Conservation (phyloP, 2,888 invertebrate species). For the Pyrocoelia pectoralis region DNA sequence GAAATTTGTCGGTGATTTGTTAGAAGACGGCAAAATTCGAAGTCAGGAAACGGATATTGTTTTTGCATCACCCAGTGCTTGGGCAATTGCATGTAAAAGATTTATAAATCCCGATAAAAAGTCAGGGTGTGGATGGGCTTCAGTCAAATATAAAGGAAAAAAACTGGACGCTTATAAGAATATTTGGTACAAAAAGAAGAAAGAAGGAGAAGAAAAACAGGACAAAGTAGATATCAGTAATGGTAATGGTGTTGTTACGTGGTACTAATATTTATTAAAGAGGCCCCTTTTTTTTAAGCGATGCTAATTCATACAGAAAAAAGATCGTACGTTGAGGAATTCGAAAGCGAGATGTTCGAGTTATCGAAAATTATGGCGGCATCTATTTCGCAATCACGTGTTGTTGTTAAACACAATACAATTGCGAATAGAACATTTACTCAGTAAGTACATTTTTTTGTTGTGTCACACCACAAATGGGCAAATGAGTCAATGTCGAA, state of each 20-base stretch:
- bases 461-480: too few relatives aligned
- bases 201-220: constrained; percentile 54
- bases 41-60: constrained; percentile 88
- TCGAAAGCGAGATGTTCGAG: constrained; percentile 28
- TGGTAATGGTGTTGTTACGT: constrained; percentile 21
- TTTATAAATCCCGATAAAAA: constrained; percentile 92
- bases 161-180: constrained; percentile 90
- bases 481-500: too few relatives aligned
- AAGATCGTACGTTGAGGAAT: constrained; percentile 23
- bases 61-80: constrained; percentile 89
- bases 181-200: constrained; percentile 77
- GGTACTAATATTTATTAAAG: neutral
- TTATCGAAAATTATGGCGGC: constrained; percentile 30
- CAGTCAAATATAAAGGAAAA: constrained; percentile 86
- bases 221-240: constrained; percentile 47
- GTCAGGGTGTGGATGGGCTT: constrained; percentile 94
- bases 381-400: constrained; percentile 63
- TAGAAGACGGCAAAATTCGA: constrained; percentile 87
- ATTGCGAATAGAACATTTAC: constrained; percentile 78
- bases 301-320: constrained; percentile 16
- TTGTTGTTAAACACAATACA: constrained; percentile 79
- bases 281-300: neutral
- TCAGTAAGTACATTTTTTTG: constrained; percentile 67
- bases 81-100: constrained; percentile 92
- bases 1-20: constrained; percentile 86